A percentile compares a stretch with the other conserved stretches of the same genome.
phyloP scores from a whole-genome alignment of 2,888 invertebrate species.

The Cryptocheilus praepositus region DNA sequence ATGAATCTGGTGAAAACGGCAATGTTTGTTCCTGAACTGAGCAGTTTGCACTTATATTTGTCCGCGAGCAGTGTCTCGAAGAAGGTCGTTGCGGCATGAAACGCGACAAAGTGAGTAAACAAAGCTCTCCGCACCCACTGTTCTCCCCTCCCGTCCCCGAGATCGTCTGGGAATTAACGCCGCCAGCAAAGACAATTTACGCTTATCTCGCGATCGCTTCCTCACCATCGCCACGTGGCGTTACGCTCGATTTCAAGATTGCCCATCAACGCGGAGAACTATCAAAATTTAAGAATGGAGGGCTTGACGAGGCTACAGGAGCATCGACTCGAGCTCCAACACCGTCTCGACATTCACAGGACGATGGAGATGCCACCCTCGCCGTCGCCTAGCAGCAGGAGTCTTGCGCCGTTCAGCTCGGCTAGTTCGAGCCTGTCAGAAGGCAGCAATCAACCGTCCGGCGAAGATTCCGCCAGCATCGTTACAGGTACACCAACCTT shows the following conservation, averaged over 20 bases:
- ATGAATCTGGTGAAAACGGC: too few relatives aligned
- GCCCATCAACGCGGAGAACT: slow-evolving; percentile 68
- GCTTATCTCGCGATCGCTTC: slow-evolving; percentile 58
- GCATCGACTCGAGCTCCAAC: slow-evolving; percentile 72
- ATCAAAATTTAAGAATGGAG: slow-evolving; percentile 73
- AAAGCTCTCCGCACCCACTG: too few relatives aligned
- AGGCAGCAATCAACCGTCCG: slow-evolving; percentile 76
- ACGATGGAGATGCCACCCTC: slow-evolving; percentile 82
- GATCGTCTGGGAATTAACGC: slow-evolving; percentile 10
- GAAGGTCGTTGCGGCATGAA: not conserved
- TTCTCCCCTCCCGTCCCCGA: slow-evolving; percentile 3
- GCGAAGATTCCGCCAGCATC: slow-evolving; percentile 84
- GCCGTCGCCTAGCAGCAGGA: slow-evolving; percentile 90
- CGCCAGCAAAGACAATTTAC: slow-evolving; percentile 70
- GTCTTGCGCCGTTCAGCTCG: slow-evolving; percentile 89
- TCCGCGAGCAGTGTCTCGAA: too few relatives aligned
- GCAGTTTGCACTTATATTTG: too few relatives aligned
- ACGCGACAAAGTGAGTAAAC: not conserved
- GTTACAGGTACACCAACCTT: slow-evolving; percentile 83
- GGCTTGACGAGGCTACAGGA: slow-evolving; percentile 73
- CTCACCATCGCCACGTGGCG: slow-evolving; percentile 38
- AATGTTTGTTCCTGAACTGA: too few relatives aligned
- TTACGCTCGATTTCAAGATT: slow-evolving; percentile 70
- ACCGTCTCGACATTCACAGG: slow-evolving; percentile 74
- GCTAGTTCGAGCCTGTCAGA: slow-evolving; percentile 92